These are phyloP conservation scores for Mellivora capensis DNA, from an alignment of 2,113 vertebrate species.

Conservation along the genomic window DNA sequence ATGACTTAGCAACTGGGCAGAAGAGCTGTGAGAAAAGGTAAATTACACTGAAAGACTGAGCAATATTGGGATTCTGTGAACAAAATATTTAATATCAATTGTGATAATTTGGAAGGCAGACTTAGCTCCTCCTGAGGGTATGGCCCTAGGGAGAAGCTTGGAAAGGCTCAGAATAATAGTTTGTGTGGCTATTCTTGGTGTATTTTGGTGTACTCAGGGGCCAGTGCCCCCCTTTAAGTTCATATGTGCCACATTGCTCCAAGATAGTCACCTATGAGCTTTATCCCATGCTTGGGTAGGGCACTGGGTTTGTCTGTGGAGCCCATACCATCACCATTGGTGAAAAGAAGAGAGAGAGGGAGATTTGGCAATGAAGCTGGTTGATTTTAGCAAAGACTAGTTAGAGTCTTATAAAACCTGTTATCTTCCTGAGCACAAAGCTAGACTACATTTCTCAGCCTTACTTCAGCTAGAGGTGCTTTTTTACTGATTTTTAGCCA, in stretches of 20 bases:
- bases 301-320: not conserved
- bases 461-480: not conserved
- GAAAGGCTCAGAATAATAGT: not conserved
- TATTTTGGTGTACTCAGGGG: not conserved
- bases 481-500: not conserved
- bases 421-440: not conserved
- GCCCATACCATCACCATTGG: too few relatives aligned
- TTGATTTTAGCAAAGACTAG: not conserved
- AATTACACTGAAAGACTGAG: not conserved
- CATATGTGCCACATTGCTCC: accelerated
- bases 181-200: not conserved
- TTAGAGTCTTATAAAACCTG: not conserved
- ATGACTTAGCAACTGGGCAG: not conserved
- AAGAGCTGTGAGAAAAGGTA: not conserved
- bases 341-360: not conserved
- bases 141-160: not conserved
- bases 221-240: not conserved
- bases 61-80: not conserved
- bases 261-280: not conserved
- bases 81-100: not conserved
- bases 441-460: not conserved
- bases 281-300: not conserved
- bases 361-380: not conserved
- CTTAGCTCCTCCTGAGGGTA: too few relatives aligned
- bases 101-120: not conserved